Base-by-base conservation (phyloP, 2,797 vertebrate genomes). In the Clarias fuscus region DNA sequence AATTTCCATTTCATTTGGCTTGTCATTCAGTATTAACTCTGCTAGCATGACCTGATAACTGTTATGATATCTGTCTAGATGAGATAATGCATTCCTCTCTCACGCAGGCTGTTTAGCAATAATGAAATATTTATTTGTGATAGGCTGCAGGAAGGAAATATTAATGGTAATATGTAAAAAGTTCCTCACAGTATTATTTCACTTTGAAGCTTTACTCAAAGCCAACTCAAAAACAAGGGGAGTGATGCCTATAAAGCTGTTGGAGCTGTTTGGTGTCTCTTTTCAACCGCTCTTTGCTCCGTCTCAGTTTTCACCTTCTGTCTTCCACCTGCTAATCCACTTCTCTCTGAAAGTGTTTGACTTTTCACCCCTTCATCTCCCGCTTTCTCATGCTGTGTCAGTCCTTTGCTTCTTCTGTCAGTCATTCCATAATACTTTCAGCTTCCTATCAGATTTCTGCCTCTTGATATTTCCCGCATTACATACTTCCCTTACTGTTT, bases 291-390 rank as follows among this genome's bases (percentile, higher is more conserved):
- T 77, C 67, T 78, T 86, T 30, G 18, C 59, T 76, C 64, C 56
- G 5, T 85, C 84, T 68, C 80, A 76, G 76, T 27, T 86, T 80
- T 85, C 83, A 81, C 75, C 85, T 85, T 85, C 79, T 75, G 61
- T 72, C 80, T 80, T 89, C 87, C 82, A 85, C 68, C 73, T 83
- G 76, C 62, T 85, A 86, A 87, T 85, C 72, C 80, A 79, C 75
- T 86, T 85, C 59, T 77, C 58, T 71, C 75, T 20, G 78, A 20
- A 3, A 67, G 77, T 64, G 8, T 75, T 88, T 84, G 77, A n/a
- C 72, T 82, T 40, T 65, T 76, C 77, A 24, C 65, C 59, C 64
- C 85, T 87, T 62, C 40, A 61, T 76, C 77, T n/a, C 68, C 61
- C 15, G 61, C 59, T 37, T 37, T 24, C 64, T 62, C 81, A 24